phyloP scores from a whole-genome alignment of 2,113 vertebrate genomes.

The Aepyceros melampus region DNA sequence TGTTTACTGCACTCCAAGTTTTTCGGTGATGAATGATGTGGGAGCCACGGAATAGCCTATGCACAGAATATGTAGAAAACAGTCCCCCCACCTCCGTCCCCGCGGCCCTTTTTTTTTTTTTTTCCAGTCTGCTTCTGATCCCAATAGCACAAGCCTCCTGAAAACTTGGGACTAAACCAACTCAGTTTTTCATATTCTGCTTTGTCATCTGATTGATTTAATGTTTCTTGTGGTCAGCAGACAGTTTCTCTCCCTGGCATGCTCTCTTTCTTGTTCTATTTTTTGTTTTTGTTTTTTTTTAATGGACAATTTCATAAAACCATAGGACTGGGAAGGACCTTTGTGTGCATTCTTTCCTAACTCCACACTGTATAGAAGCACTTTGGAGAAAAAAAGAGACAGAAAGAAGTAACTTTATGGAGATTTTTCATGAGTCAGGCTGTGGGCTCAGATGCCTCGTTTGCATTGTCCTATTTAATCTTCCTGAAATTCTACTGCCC shows the following conservation, averaged over 20 bases:
- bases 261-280: not conserved
- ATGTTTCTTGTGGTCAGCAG: conserved; percentile 51
- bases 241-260: not conserved
- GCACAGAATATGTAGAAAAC: not conserved
- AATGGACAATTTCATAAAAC: conserved; percentile 34
- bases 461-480: not conserved
- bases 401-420: not conserved
- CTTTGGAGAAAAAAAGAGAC: not conserved
- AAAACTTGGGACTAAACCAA: conserved; percentile 18
- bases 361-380: not conserved
- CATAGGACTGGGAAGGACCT: not conserved
- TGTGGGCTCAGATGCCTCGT: not conserved
- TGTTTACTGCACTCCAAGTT: conserved; percentile 49
- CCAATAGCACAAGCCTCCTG: not conserved
- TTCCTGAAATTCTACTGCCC: not conserved
- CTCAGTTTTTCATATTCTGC: conserved; percentile 52
- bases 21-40: conserved; percentile 40
- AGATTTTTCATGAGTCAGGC: not conserved
- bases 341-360: not conserved
- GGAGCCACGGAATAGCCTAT: conserved; percentile 16
- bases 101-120: not conserved
- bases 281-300: not conserved
- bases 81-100: not conserved
- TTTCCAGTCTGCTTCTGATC: not conserved
- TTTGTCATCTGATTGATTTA: conserved; percentile 62